Base-by-base conservation (phyloP, 1,140 invertebrate species). In the Nomia melanderi region DNA sequence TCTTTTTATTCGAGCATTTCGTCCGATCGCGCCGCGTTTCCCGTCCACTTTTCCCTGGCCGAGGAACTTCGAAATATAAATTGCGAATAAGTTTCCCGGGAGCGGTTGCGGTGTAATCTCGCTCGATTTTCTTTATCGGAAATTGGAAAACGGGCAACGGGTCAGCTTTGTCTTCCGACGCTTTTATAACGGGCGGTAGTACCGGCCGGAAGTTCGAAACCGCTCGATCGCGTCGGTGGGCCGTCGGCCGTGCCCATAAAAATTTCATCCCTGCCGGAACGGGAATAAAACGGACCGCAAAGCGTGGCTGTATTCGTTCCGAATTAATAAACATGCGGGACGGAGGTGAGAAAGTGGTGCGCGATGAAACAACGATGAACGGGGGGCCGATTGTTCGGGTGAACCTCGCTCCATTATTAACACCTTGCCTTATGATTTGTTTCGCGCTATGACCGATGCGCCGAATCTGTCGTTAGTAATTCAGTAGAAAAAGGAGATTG, bases 71-170 rank as follows among this genome's bases (percentile, higher is more conserved):
- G 33, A 25, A 29, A 39, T 25, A 27, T 27, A 54, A 39, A 65
- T 36, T 9, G 47, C 33, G 27, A 73, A 54, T 73, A 65, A 63
- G 23, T 54, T 54, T 39, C 27, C 20, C 2, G 44, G 20, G 25
- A 12, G n/a, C 23, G 53, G 29, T 17, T 47, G 41, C 57, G 41
- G 17, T 14, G 23, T 39, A 57, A 64, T 73, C 23, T 29, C 44
- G 44, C 47, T 64, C 47, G 41, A 53, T 54, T 64, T 73, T 65
- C 60, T 65, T 62, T 62, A 50, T 72, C 29, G 69, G 56, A 72
- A 72, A 72, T 72, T 60, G 69, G 27, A 62, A 60, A 72, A 62
- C 56, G 36, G 33, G 33, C 39, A 23, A 50, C 25, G 56, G 69
- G 39, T 36, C 69, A 36, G 56, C 56, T 71, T 62, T 60, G 39